Base-by-base conservation (phyloP, 2,888 invertebrate species). In the Julus scandinavius region DNA sequence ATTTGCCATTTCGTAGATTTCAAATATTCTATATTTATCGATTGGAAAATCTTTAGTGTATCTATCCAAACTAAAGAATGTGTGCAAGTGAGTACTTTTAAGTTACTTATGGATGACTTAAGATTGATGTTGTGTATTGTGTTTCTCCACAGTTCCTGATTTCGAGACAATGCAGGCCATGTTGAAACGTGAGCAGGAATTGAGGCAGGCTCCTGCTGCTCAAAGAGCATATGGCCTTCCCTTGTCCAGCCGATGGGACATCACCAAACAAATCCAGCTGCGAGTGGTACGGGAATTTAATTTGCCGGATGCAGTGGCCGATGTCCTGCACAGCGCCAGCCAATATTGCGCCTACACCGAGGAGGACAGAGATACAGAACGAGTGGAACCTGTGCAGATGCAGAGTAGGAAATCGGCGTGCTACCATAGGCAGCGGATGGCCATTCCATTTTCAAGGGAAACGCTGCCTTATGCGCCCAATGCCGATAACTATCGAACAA, bases 241-340 rank as follows among this genome's bases (percentile, higher is more conserved):
- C 89, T 94, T 96, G 89, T 95, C 96, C 9, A 96, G 96, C 90
- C 94, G 96, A 88, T 95, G 95, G 90, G 95, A 96, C 91, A 95
- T 97, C 89, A 95, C 95, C 91, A 94, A 95, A 90, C 94, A 95
- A 93, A 95, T 97, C 90, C 95, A 97, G 89, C 93, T 99, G 91
- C 95, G 98, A 9, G 97, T 98, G 1, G 98, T 98, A 17, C 95
- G 98, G 86, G 98, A 99, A 93, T 96, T 97, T 93, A 97, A 98
- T 91, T 94, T 98, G 89, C 98, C 98, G 0, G 98, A 99, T 92
- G 94, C 95, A 15, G 96, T 96, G 17, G 96, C 96, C 7, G 96
- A 96, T 92, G 94, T 96, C 91, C 93, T 97, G 88, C 95, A 95
- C 89, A 89, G 89, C 41, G 89, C 89, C 40, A 80, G 89, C 17